phyloP scores from a whole-genome alignment of 2,888 invertebrate species.

The Urechis unicinctus region DNA sequence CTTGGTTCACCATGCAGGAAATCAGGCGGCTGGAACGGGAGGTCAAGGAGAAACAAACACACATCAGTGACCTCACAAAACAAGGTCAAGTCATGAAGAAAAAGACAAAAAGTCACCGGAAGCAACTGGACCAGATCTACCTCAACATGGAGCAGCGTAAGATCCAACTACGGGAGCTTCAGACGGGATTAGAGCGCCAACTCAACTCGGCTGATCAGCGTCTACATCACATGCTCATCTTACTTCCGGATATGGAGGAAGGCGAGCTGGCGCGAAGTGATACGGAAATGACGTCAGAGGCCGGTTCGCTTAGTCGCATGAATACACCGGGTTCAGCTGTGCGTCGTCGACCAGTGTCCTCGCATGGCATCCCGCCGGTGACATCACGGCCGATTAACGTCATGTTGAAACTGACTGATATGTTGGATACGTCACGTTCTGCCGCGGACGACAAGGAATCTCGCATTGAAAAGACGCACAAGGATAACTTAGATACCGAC shows the following conservation, averaged over 20 bases:
- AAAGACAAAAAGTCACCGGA: constrained; percentile 7
- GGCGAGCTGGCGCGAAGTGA: constrained; percentile 1
- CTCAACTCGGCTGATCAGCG: constrained; percentile 6
- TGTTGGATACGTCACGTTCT: too few species aligned
- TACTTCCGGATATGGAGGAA: constrained; percentile 12
- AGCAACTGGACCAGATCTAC: constrained; percentile 8
- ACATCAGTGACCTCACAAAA: constrained; percentile 10
- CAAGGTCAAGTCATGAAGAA: constrained; percentile 10
- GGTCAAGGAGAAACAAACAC: constrained; percentile 13
- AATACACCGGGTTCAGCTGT: neutral
- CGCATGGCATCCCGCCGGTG: too few species aligned
- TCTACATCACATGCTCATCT: constrained; percentile 1
- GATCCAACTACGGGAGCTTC: constrained; percentile 4
- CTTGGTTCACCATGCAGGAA: constrained; percentile 5
- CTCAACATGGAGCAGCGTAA: constrained; percentile 4
- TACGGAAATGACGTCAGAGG: constrained; percentile 4
- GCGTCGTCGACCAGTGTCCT: neutral
- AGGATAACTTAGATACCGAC: neutral
- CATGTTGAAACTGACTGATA: too few species aligned
- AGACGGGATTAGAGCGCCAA: neutral
- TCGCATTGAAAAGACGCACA: neutral
- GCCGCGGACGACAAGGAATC: neutral
- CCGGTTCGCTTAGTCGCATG: neutral
- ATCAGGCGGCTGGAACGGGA: constrained; percentile 13
- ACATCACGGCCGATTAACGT: too few species aligned